Evolutionary conservation across 2,797 vertebrate genomes (phyloP), one percentile per base, ranked within the genome.

Genomic region (Phoxinus dragarum): DNA sequence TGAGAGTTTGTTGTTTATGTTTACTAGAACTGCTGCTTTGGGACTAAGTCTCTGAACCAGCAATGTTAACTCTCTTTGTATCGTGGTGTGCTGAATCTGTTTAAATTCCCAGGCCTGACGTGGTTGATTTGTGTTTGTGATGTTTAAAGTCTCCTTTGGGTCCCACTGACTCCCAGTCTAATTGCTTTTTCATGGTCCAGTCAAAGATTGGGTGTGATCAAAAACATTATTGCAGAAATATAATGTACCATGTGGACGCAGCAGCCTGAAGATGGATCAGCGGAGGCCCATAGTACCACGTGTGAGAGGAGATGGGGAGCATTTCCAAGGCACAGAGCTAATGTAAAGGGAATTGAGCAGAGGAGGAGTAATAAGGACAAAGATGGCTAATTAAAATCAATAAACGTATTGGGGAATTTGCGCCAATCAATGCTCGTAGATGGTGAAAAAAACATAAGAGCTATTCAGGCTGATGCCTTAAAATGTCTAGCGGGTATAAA

Each of bases 311-410:
- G 73, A 81, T 19, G 0, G 82, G 71, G 87, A 85, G 75, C 82
- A 71, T 84, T 88, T 89, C 59, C 78, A 56, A 85, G 75, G 44
- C 81, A 67, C 85, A 69, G 38, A 87, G 81, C 76, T 85, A 87
- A 88, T 82, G 76, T 86, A 85, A 84, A 88, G 77, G 40, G 59
- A 89, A 79, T 86, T 72, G 80, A 69, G 49, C 61, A 72, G 85
- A 84, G 52, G 75, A 73, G 61, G 42, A 78, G 86, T 85, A 89
- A 88, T 88, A 89, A 87, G 81, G 82, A 87, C 83, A 86, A 90
- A 83, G 78, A 79, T 73, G 83, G 86, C 86, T 89, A 88, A 91
- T 89, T 89, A 88, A 88, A 90, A 89, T 90, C 86, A 88, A 84
- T 90, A 82, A 88, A 81, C 77, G 76, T 86, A 80, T 89, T 73